Conservation (phyloP, 2,888 invertebrate genomes). For the Oconnorella tubifera region DNA sequence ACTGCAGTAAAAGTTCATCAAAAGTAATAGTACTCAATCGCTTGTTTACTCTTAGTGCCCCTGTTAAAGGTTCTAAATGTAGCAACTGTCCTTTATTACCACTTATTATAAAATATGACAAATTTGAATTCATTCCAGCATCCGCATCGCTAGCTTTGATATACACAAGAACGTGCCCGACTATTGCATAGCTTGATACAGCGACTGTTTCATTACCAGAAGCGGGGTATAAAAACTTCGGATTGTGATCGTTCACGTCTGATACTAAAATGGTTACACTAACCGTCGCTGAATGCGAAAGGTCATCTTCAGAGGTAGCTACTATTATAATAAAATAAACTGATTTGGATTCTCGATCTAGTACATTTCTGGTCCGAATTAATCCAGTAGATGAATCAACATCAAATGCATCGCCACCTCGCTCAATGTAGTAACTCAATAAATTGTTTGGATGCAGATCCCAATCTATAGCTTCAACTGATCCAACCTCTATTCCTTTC, state of each 20-base stretch:
- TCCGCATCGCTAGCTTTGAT: conserved; percentile 21
- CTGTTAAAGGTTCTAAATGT: not conserved
- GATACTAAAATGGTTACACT: conserved; percentile 19
- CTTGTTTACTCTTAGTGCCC: conserved; percentile 2
- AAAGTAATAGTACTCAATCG: not conserved
- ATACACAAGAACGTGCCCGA: conserved; percentile 13
- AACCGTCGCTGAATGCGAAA: conserved; percentile 16
- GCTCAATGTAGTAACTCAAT: conserved; percentile 17
- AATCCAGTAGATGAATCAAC: conserved; percentile 1
- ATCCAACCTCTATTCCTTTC: conserved; percentile 22
- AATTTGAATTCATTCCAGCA: conserved; percentile 21
- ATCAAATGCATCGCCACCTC: not conserved
- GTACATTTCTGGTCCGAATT: not conserved
- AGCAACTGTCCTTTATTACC: conserved; percentile 4
- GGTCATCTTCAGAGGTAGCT: conserved; percentile 6
- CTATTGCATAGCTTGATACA: conserved; percentile 16
- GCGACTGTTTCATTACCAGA: conserved; percentile 20
- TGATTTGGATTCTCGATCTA: not conserved
- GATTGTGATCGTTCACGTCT: conserved; percentile 26
- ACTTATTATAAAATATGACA: conserved; percentile 12
- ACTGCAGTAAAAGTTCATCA: conserved; percentile 7
- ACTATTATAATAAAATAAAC: not conserved
- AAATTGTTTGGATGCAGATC: conserved; percentile 18
- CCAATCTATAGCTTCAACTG: conserved; percentile 22
- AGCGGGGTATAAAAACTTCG: conserved; percentile 19